A percentile compares a stretch with the other conserved stretches of the same genome.
Conservation (phyloP, 2,888 invertebrate species). For the Brachyptera putata region DNA sequence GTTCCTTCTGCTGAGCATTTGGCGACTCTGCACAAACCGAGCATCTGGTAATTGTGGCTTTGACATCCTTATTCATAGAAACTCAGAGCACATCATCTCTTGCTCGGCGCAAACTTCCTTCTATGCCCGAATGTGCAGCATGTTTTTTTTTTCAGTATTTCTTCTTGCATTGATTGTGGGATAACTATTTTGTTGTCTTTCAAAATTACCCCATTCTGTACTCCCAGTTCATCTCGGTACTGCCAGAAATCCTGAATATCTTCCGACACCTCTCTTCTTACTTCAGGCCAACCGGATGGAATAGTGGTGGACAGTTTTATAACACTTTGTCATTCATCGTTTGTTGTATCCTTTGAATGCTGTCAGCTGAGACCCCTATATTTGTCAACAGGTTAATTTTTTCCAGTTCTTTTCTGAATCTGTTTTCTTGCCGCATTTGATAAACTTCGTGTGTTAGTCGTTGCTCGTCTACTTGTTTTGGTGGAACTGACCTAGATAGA, state of each 20-base stretch:
- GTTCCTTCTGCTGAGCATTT: too few relatives aligned
- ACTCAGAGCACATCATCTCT: slow-evolving; percentile 31
- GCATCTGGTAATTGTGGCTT: slow-evolving; percentile 11
- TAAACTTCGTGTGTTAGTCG: too few relatives aligned
- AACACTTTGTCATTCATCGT: too few relatives aligned
- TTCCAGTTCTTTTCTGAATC: too few relatives aligned
- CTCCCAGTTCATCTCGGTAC: slow-evolving; percentile 21
- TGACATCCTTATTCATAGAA: slow-evolving; percentile 23
- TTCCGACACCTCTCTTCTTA: too few relatives aligned
- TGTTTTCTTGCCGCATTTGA: too few relatives aligned
- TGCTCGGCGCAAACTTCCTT: slow-evolving; percentile 25
- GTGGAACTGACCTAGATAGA: too few relatives aligned
- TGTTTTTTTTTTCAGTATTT: slow-evolving; percentile 24
- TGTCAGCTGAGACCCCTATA: too few relatives aligned
- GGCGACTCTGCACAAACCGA: too few relatives aligned
- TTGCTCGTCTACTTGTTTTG: too few relatives aligned
- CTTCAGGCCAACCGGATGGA: neutral
- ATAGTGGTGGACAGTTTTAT: neutral
- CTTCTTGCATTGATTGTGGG: slow-evolving; percentile 4
- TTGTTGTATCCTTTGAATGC: too few relatives aligned
- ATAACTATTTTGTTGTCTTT: slow-evolving; percentile 26
- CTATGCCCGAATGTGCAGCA: slow-evolving; percentile 27
- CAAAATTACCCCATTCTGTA: slow-evolving; percentile 29
- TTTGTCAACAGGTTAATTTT: too few relatives aligned
- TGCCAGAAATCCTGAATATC: slow-evolving; percentile 5